Conservation (phyloP, 2,888 invertebrate genomes). For the Lysandra bellargus region DNA sequence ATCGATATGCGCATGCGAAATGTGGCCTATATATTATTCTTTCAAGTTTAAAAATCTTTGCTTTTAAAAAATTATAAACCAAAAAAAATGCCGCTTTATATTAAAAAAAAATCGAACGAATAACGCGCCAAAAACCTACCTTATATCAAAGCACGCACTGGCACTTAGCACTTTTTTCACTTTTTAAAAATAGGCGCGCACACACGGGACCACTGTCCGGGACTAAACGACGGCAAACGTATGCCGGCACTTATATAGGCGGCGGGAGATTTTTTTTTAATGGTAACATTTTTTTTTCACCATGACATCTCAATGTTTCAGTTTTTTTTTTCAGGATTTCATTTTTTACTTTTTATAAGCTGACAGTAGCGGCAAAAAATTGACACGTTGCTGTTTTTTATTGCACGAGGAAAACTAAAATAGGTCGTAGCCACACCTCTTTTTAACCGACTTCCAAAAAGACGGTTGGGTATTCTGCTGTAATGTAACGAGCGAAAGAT, state of each 20-base stretch:
- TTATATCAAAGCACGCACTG: constrained; percentile 18
- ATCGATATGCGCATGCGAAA: constrained; percentile 1
- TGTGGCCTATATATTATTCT: neutral
- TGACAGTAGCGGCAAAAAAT: neutral
- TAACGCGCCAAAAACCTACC: neutral
- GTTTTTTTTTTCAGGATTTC: neutral
- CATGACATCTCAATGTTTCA: neutral
- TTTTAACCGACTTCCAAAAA: neutral
- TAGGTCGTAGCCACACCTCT: neutral
- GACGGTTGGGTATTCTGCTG: neutral
- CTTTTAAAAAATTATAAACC: too few relatives aligned
- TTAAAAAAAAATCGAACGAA: neutral
- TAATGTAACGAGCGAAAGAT: neutral
- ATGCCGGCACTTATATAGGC: constrained; percentile 57
- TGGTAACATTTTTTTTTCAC: constrained; percentile 28
- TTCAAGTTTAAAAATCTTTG: neutral
- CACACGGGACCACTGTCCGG: constrained; percentile 50
- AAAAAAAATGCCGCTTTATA: neutral
- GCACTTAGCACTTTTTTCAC: constrained; percentile 35
- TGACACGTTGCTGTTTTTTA: neutral
- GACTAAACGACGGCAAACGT: constrained; percentile 57
- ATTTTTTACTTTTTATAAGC: neutral
- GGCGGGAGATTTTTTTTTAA: constrained; percentile 40
- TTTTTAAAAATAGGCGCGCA: constrained; percentile 48
- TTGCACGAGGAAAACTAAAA: neutral